phyloP scores from a whole-genome alignment of 2,888 invertebrate genomes.

The Selenia dentaria region DNA sequence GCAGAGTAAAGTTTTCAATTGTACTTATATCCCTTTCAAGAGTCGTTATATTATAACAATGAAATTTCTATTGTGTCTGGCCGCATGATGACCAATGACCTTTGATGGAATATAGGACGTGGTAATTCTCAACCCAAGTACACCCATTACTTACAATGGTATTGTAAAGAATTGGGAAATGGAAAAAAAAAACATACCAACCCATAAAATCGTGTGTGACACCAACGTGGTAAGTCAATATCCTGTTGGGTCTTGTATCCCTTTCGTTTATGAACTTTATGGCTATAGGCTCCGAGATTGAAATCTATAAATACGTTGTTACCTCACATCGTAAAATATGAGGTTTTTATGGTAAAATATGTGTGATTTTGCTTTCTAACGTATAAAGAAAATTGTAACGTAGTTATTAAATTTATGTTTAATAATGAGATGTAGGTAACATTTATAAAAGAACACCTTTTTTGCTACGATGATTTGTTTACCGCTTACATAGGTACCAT shows the following conservation, averaged over 20 bases:
- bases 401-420: too few relatives aligned
- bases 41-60: too few relatives aligned
- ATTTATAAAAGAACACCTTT: background rate
- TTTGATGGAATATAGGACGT: too few relatives aligned
- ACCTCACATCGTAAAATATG: conserved; percentile 12
- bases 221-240: conserved; percentile 18
- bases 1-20: too few relatives aligned
- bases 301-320: conserved; percentile 20
- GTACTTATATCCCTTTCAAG: too few relatives aligned
- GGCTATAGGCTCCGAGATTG: conserved; percentile 18
- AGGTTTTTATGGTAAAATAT: background rate
- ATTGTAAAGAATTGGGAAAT: conserved; percentile 15
- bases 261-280: conserved; percentile 24
- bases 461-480: too few relatives aligned
- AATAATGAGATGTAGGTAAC: background rate
- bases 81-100: too few relatives aligned
- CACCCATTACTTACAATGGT: too few relatives aligned
- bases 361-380: background rate
- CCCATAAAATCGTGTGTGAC: conserved; percentile 13
- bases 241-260: conserved; percentile 19
- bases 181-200: conserved; percentile 19
- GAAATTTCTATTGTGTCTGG: too few relatives aligned
- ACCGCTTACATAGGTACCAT: too few relatives aligned
- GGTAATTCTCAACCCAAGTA: too few relatives aligned
- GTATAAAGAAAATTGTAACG: too few relatives aligned